phyloP scores from a whole-genome alignment of 2,797 vertebrate genomes.

The Squalus acanthias region DNA sequence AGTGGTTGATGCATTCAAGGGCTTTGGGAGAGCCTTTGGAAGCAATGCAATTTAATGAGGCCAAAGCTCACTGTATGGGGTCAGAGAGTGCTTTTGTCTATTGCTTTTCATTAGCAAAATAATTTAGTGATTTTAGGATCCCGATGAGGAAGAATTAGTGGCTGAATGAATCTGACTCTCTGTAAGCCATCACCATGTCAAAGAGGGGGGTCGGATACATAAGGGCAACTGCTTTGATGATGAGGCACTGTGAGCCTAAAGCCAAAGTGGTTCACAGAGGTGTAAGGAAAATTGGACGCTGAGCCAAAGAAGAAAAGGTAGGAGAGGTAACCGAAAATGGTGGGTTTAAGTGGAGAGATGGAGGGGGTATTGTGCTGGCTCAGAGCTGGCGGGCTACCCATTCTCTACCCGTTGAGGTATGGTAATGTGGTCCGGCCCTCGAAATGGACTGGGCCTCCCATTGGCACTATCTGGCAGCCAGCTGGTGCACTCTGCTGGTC shows the following conservation, averaged over 20 bases:
- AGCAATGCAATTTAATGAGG: background rate
- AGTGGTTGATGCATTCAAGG: background rate
- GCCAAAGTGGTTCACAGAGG: background rate
- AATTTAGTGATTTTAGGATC: background rate
- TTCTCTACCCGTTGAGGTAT: background rate
- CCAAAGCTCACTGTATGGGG: background rate
- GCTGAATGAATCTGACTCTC: background rate
- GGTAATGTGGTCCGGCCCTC: no score
- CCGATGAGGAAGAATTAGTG: background rate
- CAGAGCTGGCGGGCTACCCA: background rate
- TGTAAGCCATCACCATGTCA: background rate
- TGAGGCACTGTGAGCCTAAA: background rate
- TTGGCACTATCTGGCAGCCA: background rate
- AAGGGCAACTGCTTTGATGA: background rate
- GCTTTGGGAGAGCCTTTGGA: background rate
- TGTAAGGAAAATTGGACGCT: background rate
- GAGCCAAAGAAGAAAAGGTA: background rate
- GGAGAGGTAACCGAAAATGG: background rate
- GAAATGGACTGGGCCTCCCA: no score
- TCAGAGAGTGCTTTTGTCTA: background rate
- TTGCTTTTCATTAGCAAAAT: background rate
- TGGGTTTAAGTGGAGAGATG: background rate
- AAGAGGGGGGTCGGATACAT: background rate
- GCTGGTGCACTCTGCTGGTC: no score
- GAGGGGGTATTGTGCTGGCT: background rate